A percentile compares a stretch with the other conserved stretches of the same genome.
Evolutionary conservation across 2,888 invertebrate species (phyloP).

Genomic region (Volucella zonaria): DNA sequence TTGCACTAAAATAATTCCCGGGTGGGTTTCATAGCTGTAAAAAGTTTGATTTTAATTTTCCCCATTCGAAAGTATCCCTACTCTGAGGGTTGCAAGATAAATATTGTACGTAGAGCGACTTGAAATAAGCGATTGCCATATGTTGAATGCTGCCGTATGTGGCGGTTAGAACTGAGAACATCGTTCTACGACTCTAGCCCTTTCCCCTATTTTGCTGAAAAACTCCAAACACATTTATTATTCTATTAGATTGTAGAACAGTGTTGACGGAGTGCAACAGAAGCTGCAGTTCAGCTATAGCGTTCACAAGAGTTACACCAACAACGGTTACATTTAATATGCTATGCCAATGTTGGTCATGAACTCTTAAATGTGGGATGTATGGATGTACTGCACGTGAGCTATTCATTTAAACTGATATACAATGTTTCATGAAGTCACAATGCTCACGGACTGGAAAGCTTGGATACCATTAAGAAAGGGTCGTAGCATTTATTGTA

Average conservation of each 20-base stretch:
- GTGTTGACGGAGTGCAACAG: slow-evolving; percentile 37
- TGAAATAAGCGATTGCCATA: neutral
- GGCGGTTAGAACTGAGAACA: neutral
- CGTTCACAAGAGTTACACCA: neutral
- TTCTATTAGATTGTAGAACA: slow-evolving; percentile 46
- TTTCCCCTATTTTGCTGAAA: slow-evolving; percentile 10
- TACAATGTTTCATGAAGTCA: too few species aligned
- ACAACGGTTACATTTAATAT: slow-evolving; percentile 30
- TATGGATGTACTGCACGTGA: neutral
- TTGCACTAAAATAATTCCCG: slow-evolving; percentile 62
- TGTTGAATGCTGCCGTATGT: neutral
- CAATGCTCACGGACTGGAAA: too few species aligned
- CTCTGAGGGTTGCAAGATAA: neutral
- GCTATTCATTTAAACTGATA: neutral
- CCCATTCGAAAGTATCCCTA: slow-evolving; percentile 27
- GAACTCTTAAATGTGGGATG: slow-evolving; percentile 18
- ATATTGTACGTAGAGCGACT: neutral
- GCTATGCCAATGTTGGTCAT: neutral
- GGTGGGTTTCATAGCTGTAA: slow-evolving; percentile 65
- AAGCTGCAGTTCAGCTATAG: neutral
- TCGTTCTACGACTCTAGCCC: slow-evolving; percentile 14
- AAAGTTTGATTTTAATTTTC: slow-evolving; percentile 70
- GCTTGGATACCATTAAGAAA: too few species aligned
- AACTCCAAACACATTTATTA: slow-evolving; percentile 47
- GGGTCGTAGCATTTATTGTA: too few species aligned